phyloP scores from a whole-genome alignment of 30 jellyfish, hydroid and myxozoan species.

The Aurelia sp. region DNA sequence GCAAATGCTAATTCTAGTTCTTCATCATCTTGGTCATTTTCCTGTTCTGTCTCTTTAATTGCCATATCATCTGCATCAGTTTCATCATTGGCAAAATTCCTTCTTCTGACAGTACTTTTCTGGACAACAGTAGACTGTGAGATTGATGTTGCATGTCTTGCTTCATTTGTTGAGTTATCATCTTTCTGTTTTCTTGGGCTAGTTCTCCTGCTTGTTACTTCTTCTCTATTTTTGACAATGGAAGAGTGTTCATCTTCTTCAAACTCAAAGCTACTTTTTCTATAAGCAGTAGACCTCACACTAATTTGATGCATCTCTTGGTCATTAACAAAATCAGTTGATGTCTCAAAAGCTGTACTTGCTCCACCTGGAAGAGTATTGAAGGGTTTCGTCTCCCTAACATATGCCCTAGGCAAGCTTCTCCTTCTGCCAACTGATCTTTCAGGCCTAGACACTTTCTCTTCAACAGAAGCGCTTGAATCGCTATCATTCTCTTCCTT shows the following conservation, averaged over 20 bases:
- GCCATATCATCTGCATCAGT: conserved; percentile 1
- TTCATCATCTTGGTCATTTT: conserved; percentile 62
- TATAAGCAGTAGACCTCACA: background rate
- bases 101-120: background rate
- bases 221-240: background rate
- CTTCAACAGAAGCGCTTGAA: conserved; percentile 14
- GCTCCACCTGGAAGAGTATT: conserved; percentile 33
- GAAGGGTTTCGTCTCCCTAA: conserved; percentile 7
- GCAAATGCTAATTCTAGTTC: conserved; percentile 62
- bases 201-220: background rate
- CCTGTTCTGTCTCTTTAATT: conserved; percentile 2
- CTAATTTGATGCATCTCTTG: background rate
- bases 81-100: background rate
- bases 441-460: background rate
- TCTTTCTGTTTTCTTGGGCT: background rate
- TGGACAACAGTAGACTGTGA: background rate
- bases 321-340: background rate
- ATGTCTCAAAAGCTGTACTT: background rate
- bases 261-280: conserved; percentile 65
- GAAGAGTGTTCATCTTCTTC: conserved; percentile 16
- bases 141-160: background rate
- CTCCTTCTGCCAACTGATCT: conserved; percentile 18
- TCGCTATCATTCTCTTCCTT: conserved; percentile 12
- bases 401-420: conserved; percentile 27
- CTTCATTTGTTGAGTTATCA: background rate